phyloP scores from a whole-genome alignment of 2,888 invertebrate species.

The Pristionchus entomophagus region DNA sequence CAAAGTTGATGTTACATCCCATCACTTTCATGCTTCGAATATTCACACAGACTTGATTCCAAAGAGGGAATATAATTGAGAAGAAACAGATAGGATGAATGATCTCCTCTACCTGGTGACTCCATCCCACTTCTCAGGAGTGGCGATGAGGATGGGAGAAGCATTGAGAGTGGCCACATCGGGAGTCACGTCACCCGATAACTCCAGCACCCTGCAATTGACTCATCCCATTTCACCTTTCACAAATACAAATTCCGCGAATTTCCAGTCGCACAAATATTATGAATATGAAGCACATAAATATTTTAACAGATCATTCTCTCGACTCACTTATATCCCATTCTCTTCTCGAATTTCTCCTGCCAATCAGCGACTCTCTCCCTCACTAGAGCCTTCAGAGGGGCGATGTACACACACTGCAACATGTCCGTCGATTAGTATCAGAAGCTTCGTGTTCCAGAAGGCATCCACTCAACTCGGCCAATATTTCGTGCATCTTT shows the following conservation, averaged over 20 bases:
- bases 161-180: slow-evolving; percentile 87
- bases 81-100: too few species aligned
- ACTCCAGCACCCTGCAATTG: slow-evolving; percentile 85
- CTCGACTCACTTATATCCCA: slow-evolving; percentile 82
- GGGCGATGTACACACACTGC: slow-evolving; percentile 94
- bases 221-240: background rate
- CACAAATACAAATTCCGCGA: background rate
- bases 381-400: slow-evolving; percentile 95
- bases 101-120: slow-evolving; percentile 84
- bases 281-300: too few species aligned
- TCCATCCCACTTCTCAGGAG: slow-evolving; percentile 99
- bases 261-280: too few species aligned
- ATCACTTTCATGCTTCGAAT: background rate
- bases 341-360: slow-evolving; percentile 83
- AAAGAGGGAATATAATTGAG: too few species aligned
- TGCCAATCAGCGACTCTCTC: slow-evolving; percentile 97
- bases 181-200: slow-evolving; percentile 94
- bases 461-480: background rate
- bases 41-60: background rate
- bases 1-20: too few species aligned
- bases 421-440: slow-evolving; percentile 39
- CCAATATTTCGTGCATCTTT: background rate
- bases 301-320: too few species aligned
- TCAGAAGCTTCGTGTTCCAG: background rate
- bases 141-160: slow-evolving; percentile 95